Conservation (phyloP, 2,113 vertebrate species). For the Rhea americana region DNA sequence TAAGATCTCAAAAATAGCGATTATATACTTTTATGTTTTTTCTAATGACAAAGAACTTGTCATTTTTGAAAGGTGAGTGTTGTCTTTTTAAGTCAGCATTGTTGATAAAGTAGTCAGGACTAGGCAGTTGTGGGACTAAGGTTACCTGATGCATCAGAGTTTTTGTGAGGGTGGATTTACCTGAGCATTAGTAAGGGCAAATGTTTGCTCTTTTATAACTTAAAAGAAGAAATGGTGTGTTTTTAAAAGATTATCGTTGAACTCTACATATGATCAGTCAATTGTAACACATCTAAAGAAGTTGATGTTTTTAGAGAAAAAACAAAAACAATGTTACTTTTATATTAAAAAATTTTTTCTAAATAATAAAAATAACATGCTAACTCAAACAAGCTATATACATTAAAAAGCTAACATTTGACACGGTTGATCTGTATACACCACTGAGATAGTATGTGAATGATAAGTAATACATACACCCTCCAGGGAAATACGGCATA, state of each 20-base stretch:
- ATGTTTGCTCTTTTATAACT: background rate
- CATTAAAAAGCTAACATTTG: background rate
- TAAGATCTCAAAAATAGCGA: background rate
- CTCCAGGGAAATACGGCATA: background rate
- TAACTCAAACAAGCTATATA: background rate
- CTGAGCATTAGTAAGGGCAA: background rate
- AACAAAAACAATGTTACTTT: background rate
- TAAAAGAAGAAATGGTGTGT: background rate
- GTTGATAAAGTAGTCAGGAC: background rate
- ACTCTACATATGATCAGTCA: background rate
- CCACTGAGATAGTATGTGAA: background rate
- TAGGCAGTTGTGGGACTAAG: background rate
- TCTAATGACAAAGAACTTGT: background rate
- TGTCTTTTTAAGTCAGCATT: background rate
- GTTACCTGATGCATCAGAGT: background rate
- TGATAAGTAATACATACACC: background rate
- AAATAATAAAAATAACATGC: background rate
- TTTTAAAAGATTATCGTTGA: background rate
- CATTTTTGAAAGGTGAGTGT: background rate
- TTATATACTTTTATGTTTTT: background rate
- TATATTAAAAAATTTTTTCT: background rate
- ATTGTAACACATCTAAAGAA: background rate
- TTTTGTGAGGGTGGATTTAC: background rate
- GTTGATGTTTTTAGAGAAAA: background rate
- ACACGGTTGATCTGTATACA: background rate